These are phyloP conservation scores for Alouatta palliata DNA, from an alignment of 2,113 vertebrate genomes.

Conservation along the genomic window DNA sequence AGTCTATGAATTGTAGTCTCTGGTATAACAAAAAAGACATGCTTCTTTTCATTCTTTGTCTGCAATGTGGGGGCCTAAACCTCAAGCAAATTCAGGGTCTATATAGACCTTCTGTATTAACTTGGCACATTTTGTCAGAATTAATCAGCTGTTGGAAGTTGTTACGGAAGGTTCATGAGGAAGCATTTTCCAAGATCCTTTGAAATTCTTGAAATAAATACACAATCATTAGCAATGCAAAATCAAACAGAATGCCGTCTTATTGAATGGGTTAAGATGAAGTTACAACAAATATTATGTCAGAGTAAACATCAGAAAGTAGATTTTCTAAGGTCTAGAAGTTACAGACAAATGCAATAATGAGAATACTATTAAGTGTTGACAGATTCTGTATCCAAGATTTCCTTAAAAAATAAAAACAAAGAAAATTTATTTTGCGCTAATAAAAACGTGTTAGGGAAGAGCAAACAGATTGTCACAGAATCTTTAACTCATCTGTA, in stretches of 20 bases:
- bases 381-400: neutral
- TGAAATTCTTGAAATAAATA: conserved; percentile 14
- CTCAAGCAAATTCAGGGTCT: neutral
- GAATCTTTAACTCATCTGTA: conserved; percentile 7
- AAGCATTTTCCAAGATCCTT: neutral
- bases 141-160: neutral
- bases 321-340: neutral
- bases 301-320: neutral
- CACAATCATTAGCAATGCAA: neutral
- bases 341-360: neutral
- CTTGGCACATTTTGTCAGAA: neutral
- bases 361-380: neutral
- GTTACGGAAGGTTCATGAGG: neutral
- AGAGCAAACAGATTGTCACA: neutral
- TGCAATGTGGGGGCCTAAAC: neutral
- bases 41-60: neutral
- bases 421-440: neutral
- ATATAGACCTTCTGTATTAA: neutral
- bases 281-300: neutral
- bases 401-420: neutral
- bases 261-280: neutral
- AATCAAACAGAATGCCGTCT: neutral
- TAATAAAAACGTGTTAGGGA: neutral
- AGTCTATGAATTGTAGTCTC: neutral
- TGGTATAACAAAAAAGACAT: neutral